These are phyloP conservation scores for Malachius bipustulatus DNA, from an alignment of 2,888 invertebrate species.

Conservation along the genomic window DNA sequence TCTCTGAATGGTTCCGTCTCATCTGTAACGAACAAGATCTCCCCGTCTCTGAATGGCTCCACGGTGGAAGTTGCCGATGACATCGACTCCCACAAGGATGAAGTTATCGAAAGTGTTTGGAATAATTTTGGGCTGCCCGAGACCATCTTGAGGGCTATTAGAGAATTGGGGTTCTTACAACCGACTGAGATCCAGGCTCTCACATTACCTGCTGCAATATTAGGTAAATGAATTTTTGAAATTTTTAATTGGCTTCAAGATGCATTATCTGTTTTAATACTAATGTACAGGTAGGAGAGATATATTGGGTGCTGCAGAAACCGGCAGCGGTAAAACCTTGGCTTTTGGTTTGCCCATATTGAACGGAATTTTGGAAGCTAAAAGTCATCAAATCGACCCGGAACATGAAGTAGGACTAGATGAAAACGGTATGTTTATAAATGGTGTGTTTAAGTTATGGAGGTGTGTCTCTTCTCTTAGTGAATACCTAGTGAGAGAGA, in stretches of 20 bases:
- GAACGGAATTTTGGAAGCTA: conserved; percentile 60
- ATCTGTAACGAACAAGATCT: conserved; percentile 13
- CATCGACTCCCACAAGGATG: conserved; percentile 22
- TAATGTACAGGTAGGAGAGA: conserved; percentile 54
- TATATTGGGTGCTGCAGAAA: conserved; percentile 96
- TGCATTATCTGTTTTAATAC: conserved; percentile 1
- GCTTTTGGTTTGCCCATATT: conserved; percentile 95
- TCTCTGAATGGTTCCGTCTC: too few species aligned
- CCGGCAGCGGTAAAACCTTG: conserved; percentile 96
- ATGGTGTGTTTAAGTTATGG: too few species aligned
- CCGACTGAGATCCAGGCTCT: conserved; percentile 85
- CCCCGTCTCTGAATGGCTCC: conserved; percentile 17
- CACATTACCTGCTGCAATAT: conserved; percentile 70
- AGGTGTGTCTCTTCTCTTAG: too few species aligned
- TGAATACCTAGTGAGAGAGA: too few species aligned
- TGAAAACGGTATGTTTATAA: too few species aligned
- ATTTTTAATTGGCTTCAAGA: conserved; percentile 2
- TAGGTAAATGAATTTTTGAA: conserved; percentile 43
- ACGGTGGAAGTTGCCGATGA: conserved; percentile 8
- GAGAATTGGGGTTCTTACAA: conserved; percentile 60
- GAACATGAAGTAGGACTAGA: too few species aligned
- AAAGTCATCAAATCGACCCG: too few species aligned
- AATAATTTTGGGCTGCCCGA: conserved; percentile 55
- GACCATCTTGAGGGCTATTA: conserved; percentile 58
- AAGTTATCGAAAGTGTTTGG: conserved; percentile 52